These are phyloP conservation scores for Cochlearius cochlearius DNA, from an alignment of 2,113 vertebrate genomes.

Conservation along the genomic window DNA sequence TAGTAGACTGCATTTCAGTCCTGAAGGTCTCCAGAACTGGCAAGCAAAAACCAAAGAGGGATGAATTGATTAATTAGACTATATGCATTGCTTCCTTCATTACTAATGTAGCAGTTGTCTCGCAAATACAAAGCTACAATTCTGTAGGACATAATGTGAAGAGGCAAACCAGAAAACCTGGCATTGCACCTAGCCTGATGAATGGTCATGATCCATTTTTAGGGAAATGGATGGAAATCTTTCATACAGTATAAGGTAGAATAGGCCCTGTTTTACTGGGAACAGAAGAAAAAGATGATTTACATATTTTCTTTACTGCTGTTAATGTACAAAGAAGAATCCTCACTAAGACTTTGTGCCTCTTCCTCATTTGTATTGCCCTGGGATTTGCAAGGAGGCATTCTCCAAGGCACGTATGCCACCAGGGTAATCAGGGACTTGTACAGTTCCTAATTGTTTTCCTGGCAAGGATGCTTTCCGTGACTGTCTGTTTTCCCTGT, in stretches of 20 bases:
- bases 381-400: neutral
- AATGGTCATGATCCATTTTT: neutral
- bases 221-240: neutral
- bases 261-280: neutral
- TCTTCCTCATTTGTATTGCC: neutral
- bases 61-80: neutral
- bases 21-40: neutral
- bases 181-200: neutral
- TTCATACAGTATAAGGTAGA: neutral
- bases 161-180: neutral
- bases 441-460: constrained; percentile 15
- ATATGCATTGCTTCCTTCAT: neutral
- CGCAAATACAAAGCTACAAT: neutral
- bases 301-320: neutral
- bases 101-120: neutral
- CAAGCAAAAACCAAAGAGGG: neutral
- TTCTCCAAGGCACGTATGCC: neutral
- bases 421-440: neutral
- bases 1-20: neutral
- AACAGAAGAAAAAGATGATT: neutral
- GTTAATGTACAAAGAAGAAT: neutral
- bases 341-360: neutral
- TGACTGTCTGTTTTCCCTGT: constrained; percentile 7
- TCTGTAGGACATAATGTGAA: neutral
- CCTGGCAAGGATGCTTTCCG: constrained; percentile 41